phyloP scores from a whole-genome alignment of 2,797 vertebrate genomes.

The Tenualosa ilisha region DNA sequence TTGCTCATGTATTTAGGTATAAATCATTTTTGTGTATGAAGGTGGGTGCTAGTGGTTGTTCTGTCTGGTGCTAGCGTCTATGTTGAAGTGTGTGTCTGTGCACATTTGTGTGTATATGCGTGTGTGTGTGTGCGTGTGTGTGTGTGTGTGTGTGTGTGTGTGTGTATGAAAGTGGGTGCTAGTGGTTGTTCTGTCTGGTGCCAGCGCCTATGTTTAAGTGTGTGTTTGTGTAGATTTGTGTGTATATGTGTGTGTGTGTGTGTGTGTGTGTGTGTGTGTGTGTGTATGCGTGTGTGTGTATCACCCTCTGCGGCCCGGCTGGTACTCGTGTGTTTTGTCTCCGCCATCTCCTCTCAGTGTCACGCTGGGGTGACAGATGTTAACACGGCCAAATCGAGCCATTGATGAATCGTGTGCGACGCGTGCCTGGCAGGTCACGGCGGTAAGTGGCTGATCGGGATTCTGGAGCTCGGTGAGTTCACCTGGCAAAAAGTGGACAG shows the following conservation, averaged over 20 bases:
- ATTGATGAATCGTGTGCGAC: conserved; percentile 72
- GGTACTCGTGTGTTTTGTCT: neutral
- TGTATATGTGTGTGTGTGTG: neutral
- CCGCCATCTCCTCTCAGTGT: conserved; percentile 63
- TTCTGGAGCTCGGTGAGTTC: conserved; percentile 57
- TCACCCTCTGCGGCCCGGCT: conserved; percentile 22
- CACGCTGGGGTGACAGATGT: conserved; percentile 70
- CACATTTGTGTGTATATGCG: neutral
- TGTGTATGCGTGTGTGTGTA: neutral
- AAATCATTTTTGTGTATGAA: neutral
- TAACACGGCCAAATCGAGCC: conserved; percentile 68
- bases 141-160: neutral
- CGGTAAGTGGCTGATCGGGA: conserved; percentile 76
- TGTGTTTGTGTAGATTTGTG: neutral
- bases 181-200: neutral
- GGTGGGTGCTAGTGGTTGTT: neutral
- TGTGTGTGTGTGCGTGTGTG: neutral
- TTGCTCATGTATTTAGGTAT: neutral
- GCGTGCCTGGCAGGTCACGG: conserved; percentile 65
- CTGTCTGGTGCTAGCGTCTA: no score
- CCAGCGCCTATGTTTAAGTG: no score
- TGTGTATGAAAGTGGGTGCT: neutral
- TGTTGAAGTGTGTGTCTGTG: no score
- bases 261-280: neutral
- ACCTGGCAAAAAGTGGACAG: neutral